phyloP scores from a whole-genome alignment of 2,797 vertebrate species.

The Phylloscopus collybita region DNA sequence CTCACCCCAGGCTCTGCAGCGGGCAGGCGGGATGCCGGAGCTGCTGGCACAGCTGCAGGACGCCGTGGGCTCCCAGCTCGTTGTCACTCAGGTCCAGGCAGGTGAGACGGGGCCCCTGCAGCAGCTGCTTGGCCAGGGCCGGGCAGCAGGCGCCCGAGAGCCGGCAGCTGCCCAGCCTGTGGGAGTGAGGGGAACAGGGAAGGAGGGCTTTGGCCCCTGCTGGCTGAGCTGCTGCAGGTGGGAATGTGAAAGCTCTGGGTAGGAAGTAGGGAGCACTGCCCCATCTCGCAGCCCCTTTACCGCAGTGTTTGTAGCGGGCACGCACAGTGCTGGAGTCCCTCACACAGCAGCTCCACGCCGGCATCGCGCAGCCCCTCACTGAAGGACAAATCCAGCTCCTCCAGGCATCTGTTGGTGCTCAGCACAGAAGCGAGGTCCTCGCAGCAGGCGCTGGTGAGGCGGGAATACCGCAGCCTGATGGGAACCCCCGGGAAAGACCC shows the following conservation, averaged over 20 bases:
- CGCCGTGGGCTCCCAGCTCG: too few relatives aligned
- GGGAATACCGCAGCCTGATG: not conserved
- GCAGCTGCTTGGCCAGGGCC: not conserved
- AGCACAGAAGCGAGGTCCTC: not conserved
- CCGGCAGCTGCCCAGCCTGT: slow-evolving; percentile 26
- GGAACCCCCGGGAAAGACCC: accelerated
- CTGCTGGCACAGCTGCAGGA: too few relatives aligned
- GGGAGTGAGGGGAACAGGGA: not conserved
- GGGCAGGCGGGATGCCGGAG: too few relatives aligned
- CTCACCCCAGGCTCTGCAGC: too few relatives aligned
- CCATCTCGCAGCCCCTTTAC: accelerated
- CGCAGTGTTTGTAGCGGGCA: not conserved
- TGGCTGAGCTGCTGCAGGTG: accelerated
- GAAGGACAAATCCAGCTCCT: slow-evolving; percentile 49
- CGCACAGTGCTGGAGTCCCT: not conserved
- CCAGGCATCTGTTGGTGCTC: not conserved
- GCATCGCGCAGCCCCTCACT: not conserved
- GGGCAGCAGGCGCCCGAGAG: not conserved
- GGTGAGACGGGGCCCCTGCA: not conserved
- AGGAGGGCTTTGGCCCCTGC: accelerated
- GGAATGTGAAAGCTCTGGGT: accelerated
- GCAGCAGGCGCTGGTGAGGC: not conserved
- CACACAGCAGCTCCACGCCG: not conserved
- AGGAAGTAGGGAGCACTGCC: accelerated
- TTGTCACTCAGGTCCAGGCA: too few relatives aligned